Evolutionary conservation across 2,113 vertebrate species (phyloP).

Genomic region (Hemicordylus capensis): DNA sequence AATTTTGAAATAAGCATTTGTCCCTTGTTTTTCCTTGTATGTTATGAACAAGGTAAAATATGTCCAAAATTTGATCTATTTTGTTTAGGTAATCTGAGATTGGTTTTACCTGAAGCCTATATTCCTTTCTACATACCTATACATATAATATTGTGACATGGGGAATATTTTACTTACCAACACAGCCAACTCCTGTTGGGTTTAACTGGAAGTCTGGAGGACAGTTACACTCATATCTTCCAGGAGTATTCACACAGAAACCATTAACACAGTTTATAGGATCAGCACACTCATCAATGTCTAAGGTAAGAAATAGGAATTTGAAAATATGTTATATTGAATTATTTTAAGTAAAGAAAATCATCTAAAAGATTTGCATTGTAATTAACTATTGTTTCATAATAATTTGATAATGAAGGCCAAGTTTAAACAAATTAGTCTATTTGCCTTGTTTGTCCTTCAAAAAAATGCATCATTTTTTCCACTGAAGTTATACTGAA

Average conservation of each 20-base stretch:
- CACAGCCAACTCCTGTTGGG: slow-evolving; percentile 86
- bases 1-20: not conserved
- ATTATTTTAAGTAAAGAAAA: not conserved
- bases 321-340: not conserved
- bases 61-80: not conserved
- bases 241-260: slow-evolving; percentile 83
- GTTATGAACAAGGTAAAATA: not conserved
- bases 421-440: not conserved
- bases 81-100: not conserved
- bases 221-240: slow-evolving; percentile 87
- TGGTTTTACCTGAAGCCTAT: not conserved
- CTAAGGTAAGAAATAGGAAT: slow-evolving; percentile 60
- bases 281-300: slow-evolving; percentile 85
- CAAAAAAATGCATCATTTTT: not conserved
- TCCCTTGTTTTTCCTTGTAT: not conserved
- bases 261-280: slow-evolving; percentile 88
- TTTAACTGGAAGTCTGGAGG: slow-evolving; percentile 86
- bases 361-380: not conserved
- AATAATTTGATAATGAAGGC: not conserved
- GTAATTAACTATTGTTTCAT: not conserved
- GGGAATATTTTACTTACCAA: slow-evolving; percentile 76
- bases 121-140: not conserved
- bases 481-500: not conserved
- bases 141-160: not conserved
- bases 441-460: not conserved